Percentiles rank a stretch among this genome's conserved stretches.
Evolutionary conservation across 2,888 invertebrate genomes (phyloP).

Genomic region (Amphipoea oculea): DNA sequence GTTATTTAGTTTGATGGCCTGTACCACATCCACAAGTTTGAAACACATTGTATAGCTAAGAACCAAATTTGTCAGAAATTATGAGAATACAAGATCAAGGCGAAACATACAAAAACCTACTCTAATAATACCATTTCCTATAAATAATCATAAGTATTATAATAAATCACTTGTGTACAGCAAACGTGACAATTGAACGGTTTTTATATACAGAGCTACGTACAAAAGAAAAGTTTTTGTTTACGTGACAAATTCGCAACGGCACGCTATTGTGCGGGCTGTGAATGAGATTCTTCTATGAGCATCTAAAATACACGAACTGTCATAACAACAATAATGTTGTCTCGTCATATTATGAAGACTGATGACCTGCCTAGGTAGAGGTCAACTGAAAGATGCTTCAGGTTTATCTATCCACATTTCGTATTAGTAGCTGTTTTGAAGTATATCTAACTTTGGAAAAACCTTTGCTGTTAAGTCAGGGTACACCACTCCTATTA

Average conservation of each 20-base stretch:
- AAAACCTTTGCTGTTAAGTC: background rate
- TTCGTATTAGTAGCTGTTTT: background rate
- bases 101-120: background rate
- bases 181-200: conserved; percentile 28
- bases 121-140: conserved; percentile 5
- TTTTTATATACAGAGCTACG: conserved; percentile 5
- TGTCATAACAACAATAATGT: conserved; percentile 5
- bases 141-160: conserved; percentile 2
- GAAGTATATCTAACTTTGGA: background rate
- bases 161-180: background rate
- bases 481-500: background rate
- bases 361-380: background rate
- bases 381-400: background rate
- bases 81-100: background rate
- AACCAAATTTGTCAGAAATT: background rate
- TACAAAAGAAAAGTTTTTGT: conserved; percentile 31
- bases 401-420: background rate
- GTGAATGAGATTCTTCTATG: conserved; percentile 38
- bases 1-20: too few species aligned
- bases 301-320: conserved; percentile 12
- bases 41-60: background rate
- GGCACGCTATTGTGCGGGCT: conserved; percentile 27
- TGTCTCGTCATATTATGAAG: background rate
- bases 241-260: conserved; percentile 33
- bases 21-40: too few species aligned